These are phyloP conservation scores for Eretmocerus hayati DNA, from an alignment of 2,888 invertebrate species.

Conservation along the genomic window DNA sequence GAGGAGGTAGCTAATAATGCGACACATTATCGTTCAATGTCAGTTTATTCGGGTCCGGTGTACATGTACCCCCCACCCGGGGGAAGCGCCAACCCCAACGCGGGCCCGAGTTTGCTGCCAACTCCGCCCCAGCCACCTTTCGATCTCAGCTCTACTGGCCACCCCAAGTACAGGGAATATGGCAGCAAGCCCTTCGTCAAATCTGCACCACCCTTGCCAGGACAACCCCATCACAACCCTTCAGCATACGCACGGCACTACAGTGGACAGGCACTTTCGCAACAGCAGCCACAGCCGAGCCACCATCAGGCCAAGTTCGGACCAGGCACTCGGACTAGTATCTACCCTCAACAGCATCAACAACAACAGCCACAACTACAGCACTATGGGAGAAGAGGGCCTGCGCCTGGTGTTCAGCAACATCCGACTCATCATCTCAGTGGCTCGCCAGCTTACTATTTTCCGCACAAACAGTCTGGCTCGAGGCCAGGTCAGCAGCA, in stretches of 20 bases:
- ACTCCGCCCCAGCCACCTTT: conserved; percentile 30
- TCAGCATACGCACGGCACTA: conserved; percentile 11
- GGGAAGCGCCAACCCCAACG: conserved; percentile 26
- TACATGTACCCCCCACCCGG: conserved; percentile 24
- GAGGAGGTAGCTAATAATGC: background rate
- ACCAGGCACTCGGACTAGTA: background rate
- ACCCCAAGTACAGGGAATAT: conserved; percentile 23
- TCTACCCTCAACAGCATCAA: conserved; percentile 12
- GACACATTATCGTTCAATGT: conserved; percentile 12
- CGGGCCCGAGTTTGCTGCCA: conserved; percentile 35
- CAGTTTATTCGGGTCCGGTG: conserved; percentile 13
- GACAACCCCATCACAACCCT: conserved; percentile 7
- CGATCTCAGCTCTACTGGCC: conserved; percentile 25
- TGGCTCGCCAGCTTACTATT: conserved; percentile 14
- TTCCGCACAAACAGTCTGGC: conserved; percentile 14
- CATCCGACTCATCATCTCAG: background rate
- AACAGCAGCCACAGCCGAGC: background rate
- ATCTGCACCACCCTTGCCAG: background rate
- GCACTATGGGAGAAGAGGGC: conserved; percentile 21
- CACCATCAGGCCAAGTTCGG: background rate
- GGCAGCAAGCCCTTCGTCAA: conserved; percentile 10
- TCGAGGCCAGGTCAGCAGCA: conserved; percentile 2
- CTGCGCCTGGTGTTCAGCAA: background rate
- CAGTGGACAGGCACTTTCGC: conserved; percentile 1
- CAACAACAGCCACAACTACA: conserved; percentile 9